Evolutionary conservation across 2,797 vertebrate species (phyloP).

Genomic region (Neosilurus hyrtlii): DNA sequence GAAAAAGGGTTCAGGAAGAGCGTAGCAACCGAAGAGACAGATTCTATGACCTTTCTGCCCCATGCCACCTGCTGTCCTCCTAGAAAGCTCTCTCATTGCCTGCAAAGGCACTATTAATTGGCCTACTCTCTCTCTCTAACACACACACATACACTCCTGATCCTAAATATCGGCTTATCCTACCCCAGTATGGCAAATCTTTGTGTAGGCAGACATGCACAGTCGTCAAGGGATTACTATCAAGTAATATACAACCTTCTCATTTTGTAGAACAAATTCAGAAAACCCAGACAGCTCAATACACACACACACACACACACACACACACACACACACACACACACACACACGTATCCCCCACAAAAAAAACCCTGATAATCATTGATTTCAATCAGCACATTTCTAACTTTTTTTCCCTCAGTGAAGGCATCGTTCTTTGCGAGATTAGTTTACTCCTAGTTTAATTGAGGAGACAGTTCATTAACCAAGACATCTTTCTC

Average conservation of each 20-base stretch:
- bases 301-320: neutral
- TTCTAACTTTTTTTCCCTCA: neutral
- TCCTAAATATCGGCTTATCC: constrained; percentile 43
- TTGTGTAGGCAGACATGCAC: constrained; percentile 47
- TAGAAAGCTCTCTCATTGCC: constrained; percentile 44
- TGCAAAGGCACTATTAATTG: constrained; percentile 75
- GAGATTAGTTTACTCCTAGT: constrained; percentile 34
- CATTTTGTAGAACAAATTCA: constrained; percentile 19
- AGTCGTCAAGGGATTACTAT: constrained; percentile 49
- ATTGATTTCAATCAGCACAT: neutral
- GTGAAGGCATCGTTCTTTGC: neutral
- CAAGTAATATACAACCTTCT: constrained; percentile 41
- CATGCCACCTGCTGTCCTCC: constrained; percentile 60
- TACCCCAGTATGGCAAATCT: constrained; percentile 48
- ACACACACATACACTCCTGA: constrained; percentile 13
- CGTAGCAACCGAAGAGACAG: constrained; percentile 57
- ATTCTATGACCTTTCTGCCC: constrained; percentile 57
- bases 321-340: neutral
- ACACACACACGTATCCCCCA: neutral
- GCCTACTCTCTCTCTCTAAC: constrained; percentile 47
- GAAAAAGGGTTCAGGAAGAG: constrained; percentile 50
- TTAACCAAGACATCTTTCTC: constrained; percentile 46
- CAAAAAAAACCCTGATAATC: neutral
- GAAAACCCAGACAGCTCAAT: neutral
- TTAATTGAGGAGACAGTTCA: constrained; percentile 45